Base-by-base conservation (phyloP, 2,113 vertebrate species). In the Otus sunia region DNA sequence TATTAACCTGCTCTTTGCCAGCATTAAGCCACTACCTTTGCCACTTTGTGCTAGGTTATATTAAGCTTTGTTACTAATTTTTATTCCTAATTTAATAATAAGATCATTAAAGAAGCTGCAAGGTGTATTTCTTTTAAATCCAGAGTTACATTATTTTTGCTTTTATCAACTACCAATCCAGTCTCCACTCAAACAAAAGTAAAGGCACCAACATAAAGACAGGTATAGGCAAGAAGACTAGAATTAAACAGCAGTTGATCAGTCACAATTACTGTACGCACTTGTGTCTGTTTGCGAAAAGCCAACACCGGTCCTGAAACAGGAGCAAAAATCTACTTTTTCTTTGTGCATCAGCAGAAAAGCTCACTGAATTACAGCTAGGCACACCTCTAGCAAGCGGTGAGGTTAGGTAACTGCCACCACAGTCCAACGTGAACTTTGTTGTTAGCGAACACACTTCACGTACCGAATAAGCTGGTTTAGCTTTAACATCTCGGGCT, bases 381-480 rank as follows among this genome's bases (percentile, higher is more conserved):
- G 6, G n/a, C 12, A 50, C 59, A 55, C 5, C 37, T 36, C 26
- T 10, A 71, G 56, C 1, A 6, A 91, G 59, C 34, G 47, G 39
- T 5, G 18, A 85, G 58, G 50, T 26, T 9, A 14, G 22, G 47
- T 5, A 66, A 69, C 49, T 58, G 43, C 3, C 60, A 83, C 34
- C 56, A 43, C 0, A 3, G 49, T 26, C 60, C 0, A 3, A 26
- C 2, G 2, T 67, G 60, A 94, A 39, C 15, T 60, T 45, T 23
- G 39, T 11, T 72, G 66, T 7, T 29, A 52, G 66, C 1, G 1
- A 86, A 60, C 13, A 39, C 18, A 3, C 13, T 27, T 74, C 14
- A n/a, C 22, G 30, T 23, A 49, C 30, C 5, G 3, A 89, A 43
- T 37, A 43, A 69, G 39, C 21, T 30, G 72, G 22, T 52, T 69